phyloP scores from a whole-genome alignment of 2,888 invertebrate species.

The Dynastes grantii region DNA sequence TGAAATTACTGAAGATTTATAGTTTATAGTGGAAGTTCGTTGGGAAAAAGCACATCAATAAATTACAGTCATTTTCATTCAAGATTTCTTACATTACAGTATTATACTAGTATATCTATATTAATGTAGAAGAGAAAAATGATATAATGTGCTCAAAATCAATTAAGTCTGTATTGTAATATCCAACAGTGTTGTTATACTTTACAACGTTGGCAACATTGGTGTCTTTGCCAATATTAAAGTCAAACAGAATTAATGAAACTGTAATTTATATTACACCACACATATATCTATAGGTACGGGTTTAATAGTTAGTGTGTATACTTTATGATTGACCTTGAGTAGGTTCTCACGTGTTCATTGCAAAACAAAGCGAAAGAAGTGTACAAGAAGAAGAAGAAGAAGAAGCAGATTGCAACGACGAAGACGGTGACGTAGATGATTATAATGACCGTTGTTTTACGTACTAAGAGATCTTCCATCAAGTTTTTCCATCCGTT shows the following conservation, averaged over 20 bases:
- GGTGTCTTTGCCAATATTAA: background rate
- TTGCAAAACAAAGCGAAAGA: conserved; percentile 32
- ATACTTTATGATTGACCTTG: conserved; percentile 51
- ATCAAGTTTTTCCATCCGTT: conserved; percentile 18
- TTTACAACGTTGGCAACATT: background rate
- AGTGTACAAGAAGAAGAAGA: background rate
- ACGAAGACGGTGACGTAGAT: conserved; percentile 31
- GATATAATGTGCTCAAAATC: too few relatives aligned
- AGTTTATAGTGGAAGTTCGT: background rate
- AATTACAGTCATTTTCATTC: too few relatives aligned
- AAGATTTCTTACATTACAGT: too few relatives aligned
- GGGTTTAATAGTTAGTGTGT: conserved; percentile 50
- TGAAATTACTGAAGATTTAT: conserved; percentile 7
- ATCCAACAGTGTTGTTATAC: too few relatives aligned
- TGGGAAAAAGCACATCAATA: too few relatives aligned
- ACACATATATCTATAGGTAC: background rate
- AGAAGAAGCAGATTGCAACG: conserved; percentile 46
- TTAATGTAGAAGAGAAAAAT: too few relatives aligned
- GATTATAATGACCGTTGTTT: conserved; percentile 27
- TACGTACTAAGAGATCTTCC: conserved; percentile 14
- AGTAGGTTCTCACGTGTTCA: conserved; percentile 50
- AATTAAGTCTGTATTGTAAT: too few relatives aligned
- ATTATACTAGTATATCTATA: too few relatives aligned
- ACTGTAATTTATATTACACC: conserved; percentile 23
- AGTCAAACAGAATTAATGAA: background rate